A percentile compares a stretch with the other conserved stretches of the same genome.
Evolutionary conservation across 2,113 vertebrate genomes (phyloP).

Genomic region (Gambusia affinis): DNA sequence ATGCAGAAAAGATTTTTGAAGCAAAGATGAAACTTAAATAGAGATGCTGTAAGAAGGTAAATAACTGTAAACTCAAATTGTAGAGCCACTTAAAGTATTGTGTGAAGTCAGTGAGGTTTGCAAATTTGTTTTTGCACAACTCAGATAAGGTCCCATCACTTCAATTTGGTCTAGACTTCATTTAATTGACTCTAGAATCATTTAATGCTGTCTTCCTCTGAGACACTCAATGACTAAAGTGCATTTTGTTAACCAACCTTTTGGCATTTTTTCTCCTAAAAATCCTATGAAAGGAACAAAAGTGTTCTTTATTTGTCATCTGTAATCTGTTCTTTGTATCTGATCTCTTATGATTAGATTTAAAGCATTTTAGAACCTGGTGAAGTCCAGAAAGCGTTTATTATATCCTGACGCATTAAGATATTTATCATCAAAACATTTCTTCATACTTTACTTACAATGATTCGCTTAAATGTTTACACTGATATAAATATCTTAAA

Average conservation of each 20-base stretch:
- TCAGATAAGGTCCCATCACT: not conserved
- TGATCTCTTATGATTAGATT: too few species aligned
- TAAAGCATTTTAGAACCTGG: too few species aligned
- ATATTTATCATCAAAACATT: not conserved
- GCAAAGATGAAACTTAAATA: not conserved
- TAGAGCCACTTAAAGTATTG: not conserved
- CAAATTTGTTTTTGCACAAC: not conserved
- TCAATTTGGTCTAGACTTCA: not conserved
- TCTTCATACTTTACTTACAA: not conserved
- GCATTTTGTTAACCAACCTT: too few species aligned
- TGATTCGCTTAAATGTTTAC: not conserved
- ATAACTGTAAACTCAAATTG: not conserved
- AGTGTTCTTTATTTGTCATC: too few species aligned
- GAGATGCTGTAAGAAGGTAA: not conserved
- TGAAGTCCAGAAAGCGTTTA: too few species aligned
- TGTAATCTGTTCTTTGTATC: too few species aligned
- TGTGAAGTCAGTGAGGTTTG: not conserved
- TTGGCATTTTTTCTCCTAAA: too few species aligned
- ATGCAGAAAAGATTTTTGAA: not conserved
- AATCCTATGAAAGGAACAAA: too few species aligned
- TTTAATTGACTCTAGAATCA: not conserved
- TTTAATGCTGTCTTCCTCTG: not conserved
- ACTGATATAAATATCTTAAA: slow-evolving; percentile 18
- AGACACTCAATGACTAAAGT: too few species aligned
- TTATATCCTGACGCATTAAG: too few species aligned